Conservation (phyloP, 2,888 invertebrate species). For the Thymelicus sylvestris region DNA sequence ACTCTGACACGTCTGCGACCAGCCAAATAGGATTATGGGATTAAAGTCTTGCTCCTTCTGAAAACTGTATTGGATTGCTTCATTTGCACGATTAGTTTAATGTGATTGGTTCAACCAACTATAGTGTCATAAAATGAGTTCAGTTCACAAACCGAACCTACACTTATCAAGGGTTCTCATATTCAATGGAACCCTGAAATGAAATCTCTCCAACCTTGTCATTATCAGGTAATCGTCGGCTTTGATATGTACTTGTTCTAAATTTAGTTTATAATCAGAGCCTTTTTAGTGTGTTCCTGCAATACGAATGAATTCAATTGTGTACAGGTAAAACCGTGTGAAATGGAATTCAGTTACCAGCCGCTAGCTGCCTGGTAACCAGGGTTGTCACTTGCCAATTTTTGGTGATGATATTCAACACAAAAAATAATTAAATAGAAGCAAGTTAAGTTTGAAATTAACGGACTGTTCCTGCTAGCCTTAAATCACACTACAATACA, state of each 20-base stretch:
- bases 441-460: too few species aligned
- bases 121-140: background rate
- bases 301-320: slow-evolving; percentile 28
- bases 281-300: slow-evolving; percentile 25
- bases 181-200: background rate
- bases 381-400: slow-evolving; percentile 15
- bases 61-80: background rate
- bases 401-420: background rate
- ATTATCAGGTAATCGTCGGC: slow-evolving; percentile 15
- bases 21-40: background rate
- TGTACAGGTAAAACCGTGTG: slow-evolving; percentile 35
- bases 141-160: background rate
- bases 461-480: too few species aligned
- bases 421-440: too few species aligned
- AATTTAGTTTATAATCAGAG: slow-evolving; percentile 30
- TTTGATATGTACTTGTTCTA: slow-evolving; percentile 25
- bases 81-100: background rate
- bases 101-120: too few species aligned
- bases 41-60: background rate
- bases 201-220: slow-evolving; percentile 13
- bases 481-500: too few species aligned
- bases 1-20: too few species aligned
- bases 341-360: slow-evolving; percentile 34
- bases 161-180: background rate
- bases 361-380: slow-evolving; percentile 22